Conservation (phyloP, 2,113 vertebrate species). For the Smithornis capensis region DNA sequence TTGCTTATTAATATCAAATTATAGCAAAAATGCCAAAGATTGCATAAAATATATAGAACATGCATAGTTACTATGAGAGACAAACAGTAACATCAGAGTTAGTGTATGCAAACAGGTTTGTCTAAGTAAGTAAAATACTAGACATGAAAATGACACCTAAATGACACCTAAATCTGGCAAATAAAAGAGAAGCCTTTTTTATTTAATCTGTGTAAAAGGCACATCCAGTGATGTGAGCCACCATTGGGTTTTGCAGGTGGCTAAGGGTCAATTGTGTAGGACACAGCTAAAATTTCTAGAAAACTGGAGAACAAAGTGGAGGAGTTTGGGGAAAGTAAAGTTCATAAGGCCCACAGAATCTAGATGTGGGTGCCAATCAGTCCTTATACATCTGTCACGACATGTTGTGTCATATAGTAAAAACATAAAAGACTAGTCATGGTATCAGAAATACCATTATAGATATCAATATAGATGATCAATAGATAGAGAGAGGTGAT, state of each 20-base stretch:
- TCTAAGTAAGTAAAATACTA: neutral
- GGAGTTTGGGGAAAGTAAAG: fast-evolving
- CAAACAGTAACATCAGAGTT: neutral
- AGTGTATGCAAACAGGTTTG: neutral
- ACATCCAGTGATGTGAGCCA: neutral
- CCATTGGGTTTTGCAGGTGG: neutral
- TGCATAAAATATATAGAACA: fast-evolving
- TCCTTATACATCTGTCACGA: neutral
- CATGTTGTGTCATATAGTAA: no score
- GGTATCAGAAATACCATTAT: neutral
- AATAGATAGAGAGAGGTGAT: neutral
- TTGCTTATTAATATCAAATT: neutral
- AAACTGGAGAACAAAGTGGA: neutral
- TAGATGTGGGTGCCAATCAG: neutral
- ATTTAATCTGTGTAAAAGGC: neutral
- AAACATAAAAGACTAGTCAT: neutral
- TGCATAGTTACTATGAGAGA: neutral
- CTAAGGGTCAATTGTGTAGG: no score
- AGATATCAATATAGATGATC: no score
- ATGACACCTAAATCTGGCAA: neutral
- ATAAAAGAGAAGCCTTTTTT: neutral
- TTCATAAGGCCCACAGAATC: neutral
- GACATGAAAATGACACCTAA: neutral
- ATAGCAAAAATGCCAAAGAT: neutral
- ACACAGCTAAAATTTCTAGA: neutral